A percentile compares a stretch with the other conserved stretches of the same genome.
Evolutionary conservation across 35 echinoderm and acorn worm species (phyloP).

Genomic region (Holothuria glaberrima): DNA sequence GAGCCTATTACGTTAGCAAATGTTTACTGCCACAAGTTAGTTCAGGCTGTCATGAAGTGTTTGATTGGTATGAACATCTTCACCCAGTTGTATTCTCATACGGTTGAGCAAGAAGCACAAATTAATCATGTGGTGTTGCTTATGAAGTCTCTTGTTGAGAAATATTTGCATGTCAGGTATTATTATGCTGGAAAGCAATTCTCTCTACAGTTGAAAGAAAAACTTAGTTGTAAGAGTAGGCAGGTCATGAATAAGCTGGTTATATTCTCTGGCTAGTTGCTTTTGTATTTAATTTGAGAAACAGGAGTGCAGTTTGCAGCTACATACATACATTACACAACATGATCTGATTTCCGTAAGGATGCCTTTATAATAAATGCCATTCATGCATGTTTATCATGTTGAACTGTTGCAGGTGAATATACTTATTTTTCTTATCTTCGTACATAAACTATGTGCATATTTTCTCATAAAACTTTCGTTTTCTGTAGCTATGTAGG

Average conservation of each 20-base stretch:
- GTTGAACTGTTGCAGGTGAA: background rate
- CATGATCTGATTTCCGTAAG: background rate
- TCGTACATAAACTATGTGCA: slow-evolving; percentile 10
- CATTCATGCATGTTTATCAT: background rate
- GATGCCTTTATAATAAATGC: background rate
- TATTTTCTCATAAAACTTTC: background rate
- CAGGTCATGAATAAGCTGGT: background rate
- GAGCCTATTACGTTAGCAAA: background rate
- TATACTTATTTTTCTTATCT: background rate
- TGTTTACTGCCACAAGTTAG: slow-evolving; percentile 24
- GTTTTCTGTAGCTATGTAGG: background rate
- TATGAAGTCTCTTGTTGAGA: background rate
- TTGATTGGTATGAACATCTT: background rate
- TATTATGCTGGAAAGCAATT: background rate
- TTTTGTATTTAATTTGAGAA: slow-evolving; percentile 1
- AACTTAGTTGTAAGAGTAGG: slow-evolving; percentile 18
- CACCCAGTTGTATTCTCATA: slow-evolving; percentile 18
- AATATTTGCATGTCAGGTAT: slow-evolving; percentile 1
- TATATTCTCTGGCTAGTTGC: background rate
- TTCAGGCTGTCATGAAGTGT: background rate
- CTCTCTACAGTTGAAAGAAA: slow-evolving; percentile 2
- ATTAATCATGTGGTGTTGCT: slow-evolving; percentile 16
- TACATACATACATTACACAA: background rate
- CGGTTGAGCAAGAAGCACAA: background rate
- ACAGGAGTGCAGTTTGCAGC: background rate